Percentiles rank a stretch among this genome's conserved stretches.
phyloP scores from a whole-genome alignment of 2,888 invertebrate species.

The Pyrgus malvae region DNA sequence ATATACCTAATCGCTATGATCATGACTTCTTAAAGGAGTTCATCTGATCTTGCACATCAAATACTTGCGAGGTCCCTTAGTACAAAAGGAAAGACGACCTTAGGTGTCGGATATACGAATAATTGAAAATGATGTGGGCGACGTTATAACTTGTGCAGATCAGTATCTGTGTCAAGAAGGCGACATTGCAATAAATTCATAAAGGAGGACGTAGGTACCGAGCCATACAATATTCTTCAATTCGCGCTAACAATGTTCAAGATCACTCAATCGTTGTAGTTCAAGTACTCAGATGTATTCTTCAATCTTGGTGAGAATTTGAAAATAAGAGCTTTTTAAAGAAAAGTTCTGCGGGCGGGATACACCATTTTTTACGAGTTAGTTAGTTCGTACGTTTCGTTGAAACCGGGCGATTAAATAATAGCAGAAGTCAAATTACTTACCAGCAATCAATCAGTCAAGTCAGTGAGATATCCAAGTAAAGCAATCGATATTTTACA shows the following conservation, averaged over 20 bases:
- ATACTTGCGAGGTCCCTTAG: neutral
- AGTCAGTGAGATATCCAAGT: too few species aligned
- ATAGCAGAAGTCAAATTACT: too few species aligned
- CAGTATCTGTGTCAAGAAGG: slow-evolving; percentile 37
- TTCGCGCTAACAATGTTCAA: slow-evolving; percentile 25
- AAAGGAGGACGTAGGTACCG: slow-evolving; percentile 29
- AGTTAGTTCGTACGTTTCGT: too few species aligned
- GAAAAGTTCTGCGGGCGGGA: too few species aligned
- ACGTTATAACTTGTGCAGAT: slow-evolving; percentile 23
- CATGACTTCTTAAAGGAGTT: too few species aligned
- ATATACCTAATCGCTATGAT: too few species aligned
- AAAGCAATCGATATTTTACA: too few species aligned
- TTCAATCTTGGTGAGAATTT: neutral
- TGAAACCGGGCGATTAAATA: too few species aligned
- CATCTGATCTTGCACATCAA: neutral
- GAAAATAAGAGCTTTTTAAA: too few species aligned
- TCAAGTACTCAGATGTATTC: neutral
- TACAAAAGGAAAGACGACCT: slow-evolving; percentile 30
- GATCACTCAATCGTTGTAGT: slow-evolving; percentile 17
- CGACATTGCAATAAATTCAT: slow-evolving; percentile 39
- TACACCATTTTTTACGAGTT: too few species aligned
- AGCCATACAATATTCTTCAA: slow-evolving; percentile 20
- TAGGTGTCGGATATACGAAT: slow-evolving; percentile 36
- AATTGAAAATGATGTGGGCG: slow-evolving; percentile 39
- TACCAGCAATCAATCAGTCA: too few species aligned